phyloP scores from a whole-genome alignment of 2,797 vertebrate species.

The Valencia hispanica region DNA sequence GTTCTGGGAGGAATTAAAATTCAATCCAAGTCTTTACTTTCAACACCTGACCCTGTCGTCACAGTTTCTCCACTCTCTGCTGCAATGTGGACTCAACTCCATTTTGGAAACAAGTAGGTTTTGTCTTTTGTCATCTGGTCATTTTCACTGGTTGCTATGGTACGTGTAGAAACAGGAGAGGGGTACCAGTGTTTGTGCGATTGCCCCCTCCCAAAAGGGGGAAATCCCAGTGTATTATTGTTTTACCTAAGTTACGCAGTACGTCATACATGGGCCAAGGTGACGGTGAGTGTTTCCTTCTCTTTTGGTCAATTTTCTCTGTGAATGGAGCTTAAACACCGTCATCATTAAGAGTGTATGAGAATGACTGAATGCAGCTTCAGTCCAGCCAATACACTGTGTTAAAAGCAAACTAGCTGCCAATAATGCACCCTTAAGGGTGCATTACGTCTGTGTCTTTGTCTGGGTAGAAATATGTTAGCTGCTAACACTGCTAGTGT shows the following conservation, averaged over 20 bases:
- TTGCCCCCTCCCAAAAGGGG: constrained; percentile 9
- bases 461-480: background rate
- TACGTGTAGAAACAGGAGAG: constrained; percentile 67
- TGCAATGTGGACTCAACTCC: constrained; percentile 44
- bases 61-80: constrained; percentile 50
- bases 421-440: too few species aligned
- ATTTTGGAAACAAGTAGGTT: constrained; percentile 62
- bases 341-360: too few species aligned
- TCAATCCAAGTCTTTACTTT: constrained; percentile 57
- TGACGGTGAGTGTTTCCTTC: background rate
- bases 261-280: constrained; percentile 30
- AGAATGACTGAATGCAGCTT: too few species aligned
- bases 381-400: too few species aligned
- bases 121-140: constrained; percentile 70
- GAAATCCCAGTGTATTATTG: constrained; percentile 33
- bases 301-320: background rate
- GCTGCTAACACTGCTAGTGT: background rate
- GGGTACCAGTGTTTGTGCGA: constrained; percentile 41
- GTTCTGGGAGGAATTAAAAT: constrained; percentile 39
- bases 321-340: background rate
- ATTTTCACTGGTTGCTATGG: constrained; percentile 57
- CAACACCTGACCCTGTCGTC: constrained; percentile 48
- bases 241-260: constrained; percentile 53
- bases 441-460: too few species aligned
- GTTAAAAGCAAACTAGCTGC: too few species aligned